Base-by-base conservation (phyloP, 2,888 invertebrate genomes). In the Endomychus coccineus region DNA sequence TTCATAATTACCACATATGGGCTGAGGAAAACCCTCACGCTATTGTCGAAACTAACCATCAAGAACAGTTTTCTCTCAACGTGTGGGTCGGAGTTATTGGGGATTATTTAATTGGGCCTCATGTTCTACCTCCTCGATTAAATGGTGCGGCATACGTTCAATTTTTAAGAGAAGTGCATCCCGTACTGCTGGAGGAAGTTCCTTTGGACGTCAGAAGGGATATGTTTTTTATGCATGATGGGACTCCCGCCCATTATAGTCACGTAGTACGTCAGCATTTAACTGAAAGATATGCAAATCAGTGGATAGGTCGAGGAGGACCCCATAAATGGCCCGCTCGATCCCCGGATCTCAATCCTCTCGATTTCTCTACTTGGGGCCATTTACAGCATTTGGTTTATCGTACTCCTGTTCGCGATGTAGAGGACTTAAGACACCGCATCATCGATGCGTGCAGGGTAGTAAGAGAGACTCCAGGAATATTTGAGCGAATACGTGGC, bases 221-320 rank as follows among this genome's bases (percentile, higher is more conserved):
- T 14, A 42, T 42, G 42, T 40, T 24, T 16, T 42, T 48, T 23
- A 37, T 67, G 64, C 49, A 61, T 55, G 19, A 64, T 66, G 45
- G 36, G 25, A 45, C 45, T 16, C 49, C 48, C 29, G 31, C 48
- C 6, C 47, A 51, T 39, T 51, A 40, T 22, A 39, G 42, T 39
- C 13, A 30, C 19, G 27, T 38, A 38, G 47, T 44, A 17, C 43
- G 46, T 30, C 33, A 36, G 24, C 46, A 43, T 36, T 38, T 51
- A 16, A 35, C 43, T 36, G 39, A 36, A 13, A 27, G 25, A 16
- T 51, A 45, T 34, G 39, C 36, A 35, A 32, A 40, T 22, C 39
- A 46, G 16, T 51, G 49, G 49, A 47, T 52, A 28, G 49, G 50
- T 27, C 40, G 46, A 32, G 51, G 43, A 34, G 45, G 43, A 13